Percentiles rank a stretch among this genome's conserved stretches.
These are phyloP conservation scores for Protosalanx chinensis DNA, from an alignment of 2,797 vertebrate species.

Conservation along the genomic window DNA sequence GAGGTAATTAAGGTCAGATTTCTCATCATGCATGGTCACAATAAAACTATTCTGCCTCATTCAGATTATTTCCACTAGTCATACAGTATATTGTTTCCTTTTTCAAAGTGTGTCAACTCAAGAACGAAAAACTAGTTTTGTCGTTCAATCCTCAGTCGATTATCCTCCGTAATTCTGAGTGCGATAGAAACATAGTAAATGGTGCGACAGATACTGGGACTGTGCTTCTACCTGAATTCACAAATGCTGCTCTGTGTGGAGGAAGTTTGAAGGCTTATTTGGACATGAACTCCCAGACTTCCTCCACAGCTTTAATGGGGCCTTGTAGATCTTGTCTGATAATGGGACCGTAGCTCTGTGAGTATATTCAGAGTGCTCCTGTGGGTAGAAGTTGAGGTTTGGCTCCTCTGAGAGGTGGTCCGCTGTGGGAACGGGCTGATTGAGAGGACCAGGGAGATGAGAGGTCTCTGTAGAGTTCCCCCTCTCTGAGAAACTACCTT, in stretches of 20 bases:
- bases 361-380: conserved; percentile 24
- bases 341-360: background rate
- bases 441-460: conserved; percentile 36
- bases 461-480: conserved; percentile 61
- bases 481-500: conserved; percentile 72
- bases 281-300: background rate
- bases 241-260: background rate
- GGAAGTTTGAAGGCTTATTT: background rate
- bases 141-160: background rate
- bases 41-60: conserved; percentile 17
- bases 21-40: conserved; percentile 36
- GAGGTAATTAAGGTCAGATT: conserved; percentile 25
- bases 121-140: background rate
- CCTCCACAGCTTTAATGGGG: background rate
- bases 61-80: conserved; percentile 9
- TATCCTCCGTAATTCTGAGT: background rate
- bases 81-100: conserved; percentile 24
- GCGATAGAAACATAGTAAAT: background rate
- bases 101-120: background rate
- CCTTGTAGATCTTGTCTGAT: conserved; percentile 3
- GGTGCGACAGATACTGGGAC: background rate
- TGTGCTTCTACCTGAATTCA: background rate
- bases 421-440: conserved; percentile 65
- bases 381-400: conserved; percentile 31
- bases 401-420: conserved; percentile 38